These are phyloP conservation scores for Cosmopolites sordidus DNA, from an alignment of 2,888 invertebrate genomes.

Conservation along the genomic window DNA sequence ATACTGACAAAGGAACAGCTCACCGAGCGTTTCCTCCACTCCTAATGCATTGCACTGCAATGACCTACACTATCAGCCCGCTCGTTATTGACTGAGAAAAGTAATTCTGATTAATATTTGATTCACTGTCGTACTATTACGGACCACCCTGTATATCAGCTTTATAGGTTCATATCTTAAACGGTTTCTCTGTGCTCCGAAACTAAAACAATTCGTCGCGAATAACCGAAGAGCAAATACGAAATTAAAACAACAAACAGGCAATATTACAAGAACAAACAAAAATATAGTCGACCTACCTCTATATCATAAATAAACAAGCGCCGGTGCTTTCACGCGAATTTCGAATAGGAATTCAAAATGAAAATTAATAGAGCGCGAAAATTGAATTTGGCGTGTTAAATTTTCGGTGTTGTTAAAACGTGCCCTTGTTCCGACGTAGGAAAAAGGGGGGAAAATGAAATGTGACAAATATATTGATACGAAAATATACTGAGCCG, in stretches of 20 bases:
- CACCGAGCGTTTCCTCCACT: no score
- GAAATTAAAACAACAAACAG: not conserved
- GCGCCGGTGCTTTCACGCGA: not conserved
- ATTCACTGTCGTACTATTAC: no score
- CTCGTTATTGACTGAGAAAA: no score
- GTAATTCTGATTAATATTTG: no score
- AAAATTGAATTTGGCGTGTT: constrained; percentile 8
- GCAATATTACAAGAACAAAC: not conserved
- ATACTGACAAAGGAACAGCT: no score
- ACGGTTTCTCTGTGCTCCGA: no score
- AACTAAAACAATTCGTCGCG: not conserved
- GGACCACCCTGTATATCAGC: no score
- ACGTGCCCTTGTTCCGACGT: not conserved
- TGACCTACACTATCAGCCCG: no score
- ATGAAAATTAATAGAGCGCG: constrained; percentile 11
- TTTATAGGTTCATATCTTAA: no score
- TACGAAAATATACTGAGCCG: no score
- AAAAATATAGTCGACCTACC: not conserved
- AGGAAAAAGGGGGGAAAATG: not conserved
- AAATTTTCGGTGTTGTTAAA: constrained; percentile 4
- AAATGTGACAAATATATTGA: not conserved
- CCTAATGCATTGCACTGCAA: no score
- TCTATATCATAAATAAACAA: constrained; percentile 8
- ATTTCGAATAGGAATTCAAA: not conserved
- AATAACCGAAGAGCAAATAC: not conserved